These are phyloP conservation scores for Caenorhabditis sp. DNA, from an alignment of 2,888 invertebrate genomes.

Conservation along the genomic window DNA sequence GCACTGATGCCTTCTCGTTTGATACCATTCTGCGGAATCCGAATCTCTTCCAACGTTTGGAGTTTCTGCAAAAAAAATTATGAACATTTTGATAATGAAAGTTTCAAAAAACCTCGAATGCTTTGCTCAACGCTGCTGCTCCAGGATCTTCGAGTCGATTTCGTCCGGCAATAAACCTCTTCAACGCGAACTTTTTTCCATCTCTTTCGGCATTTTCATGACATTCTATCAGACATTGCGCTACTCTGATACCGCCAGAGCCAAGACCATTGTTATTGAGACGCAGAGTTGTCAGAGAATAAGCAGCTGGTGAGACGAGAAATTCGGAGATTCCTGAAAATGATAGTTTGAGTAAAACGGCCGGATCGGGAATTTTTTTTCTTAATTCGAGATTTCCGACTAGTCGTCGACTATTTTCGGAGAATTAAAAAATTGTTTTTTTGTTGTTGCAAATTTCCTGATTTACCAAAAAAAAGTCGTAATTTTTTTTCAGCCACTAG, in stretches of 20 bases:
- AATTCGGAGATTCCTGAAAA: constrained; percentile 90
- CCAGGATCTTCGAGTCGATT: constrained; percentile 94
- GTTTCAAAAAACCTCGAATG: constrained; percentile 83
- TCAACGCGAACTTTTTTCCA: constrained; percentile 78
- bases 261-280: constrained; percentile 95
- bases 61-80: too few relatives aligned
- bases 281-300: constrained; percentile 20
- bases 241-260: constrained; percentile 79
- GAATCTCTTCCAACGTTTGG: constrained; percentile 88
- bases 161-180: constrained; percentile 80
- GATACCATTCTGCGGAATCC: constrained; percentile 97
- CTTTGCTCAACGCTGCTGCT: constrained; percentile 83
- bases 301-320: constrained; percentile 75
- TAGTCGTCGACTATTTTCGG: too few relatives aligned
- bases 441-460: too few relatives aligned
- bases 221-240: constrained; percentile 44
- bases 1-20: constrained; percentile 84
- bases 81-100: too few relatives aligned
- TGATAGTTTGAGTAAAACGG: too few relatives aligned
- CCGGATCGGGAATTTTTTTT: constrained; percentile 76
- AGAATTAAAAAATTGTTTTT: too few relatives aligned
- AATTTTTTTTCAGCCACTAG: too few relatives aligned
- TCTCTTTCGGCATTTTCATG: constrained; percentile 29
- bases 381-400: too few relatives aligned
- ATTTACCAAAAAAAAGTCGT: too few relatives aligned